These are phyloP conservation scores for Isaurus tuberculatus DNA, from an alignment of 92 coral and sea anemone genomes.

Conservation along the genomic window DNA sequence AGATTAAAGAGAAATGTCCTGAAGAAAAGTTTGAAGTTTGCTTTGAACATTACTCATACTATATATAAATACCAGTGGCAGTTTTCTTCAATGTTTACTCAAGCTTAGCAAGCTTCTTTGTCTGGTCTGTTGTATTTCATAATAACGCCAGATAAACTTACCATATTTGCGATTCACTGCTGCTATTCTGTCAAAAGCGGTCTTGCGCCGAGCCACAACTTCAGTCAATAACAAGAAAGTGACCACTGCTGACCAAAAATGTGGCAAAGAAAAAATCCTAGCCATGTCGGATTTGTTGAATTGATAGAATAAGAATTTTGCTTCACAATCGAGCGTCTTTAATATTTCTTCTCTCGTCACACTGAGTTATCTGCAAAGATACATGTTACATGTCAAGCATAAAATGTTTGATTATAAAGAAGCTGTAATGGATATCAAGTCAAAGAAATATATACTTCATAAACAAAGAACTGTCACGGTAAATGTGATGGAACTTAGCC, in stretches of 20 bases:
- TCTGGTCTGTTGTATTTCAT: constrained; percentile 9
- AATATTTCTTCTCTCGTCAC: constrained; percentile 28
- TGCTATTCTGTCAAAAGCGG: constrained; percentile 76
- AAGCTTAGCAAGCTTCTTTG: not conserved
- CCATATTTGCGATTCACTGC: constrained; percentile 66
- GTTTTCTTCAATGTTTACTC: not conserved
- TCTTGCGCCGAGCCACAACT: constrained; percentile 31
- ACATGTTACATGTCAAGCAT: constrained; percentile 46
- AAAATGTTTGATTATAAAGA: constrained; percentile 19
- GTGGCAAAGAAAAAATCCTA: not conserved
- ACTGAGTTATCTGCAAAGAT: constrained; percentile 40
- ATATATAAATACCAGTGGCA: not conserved
- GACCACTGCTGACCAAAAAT: constrained; percentile 18
- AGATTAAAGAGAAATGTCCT: not conserved
- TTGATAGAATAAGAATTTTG: not conserved
- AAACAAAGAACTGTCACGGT: not conserved
- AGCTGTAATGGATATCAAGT: constrained; percentile 34
- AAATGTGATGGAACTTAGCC: constrained; percentile 5
- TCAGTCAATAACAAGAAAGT: constrained; percentile 10
- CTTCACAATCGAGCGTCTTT: constrained; percentile 10
- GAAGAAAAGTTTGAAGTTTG: not conserved
- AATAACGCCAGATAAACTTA: constrained; percentile 38
- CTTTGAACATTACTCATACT: not conserved
- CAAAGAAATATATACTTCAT: constrained; percentile 12
- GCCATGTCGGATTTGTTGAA: constrained; percentile 16